Evolutionary conservation across 23 tunicate genomes (phyloP).

Genomic region (Styela plicata): DNA sequence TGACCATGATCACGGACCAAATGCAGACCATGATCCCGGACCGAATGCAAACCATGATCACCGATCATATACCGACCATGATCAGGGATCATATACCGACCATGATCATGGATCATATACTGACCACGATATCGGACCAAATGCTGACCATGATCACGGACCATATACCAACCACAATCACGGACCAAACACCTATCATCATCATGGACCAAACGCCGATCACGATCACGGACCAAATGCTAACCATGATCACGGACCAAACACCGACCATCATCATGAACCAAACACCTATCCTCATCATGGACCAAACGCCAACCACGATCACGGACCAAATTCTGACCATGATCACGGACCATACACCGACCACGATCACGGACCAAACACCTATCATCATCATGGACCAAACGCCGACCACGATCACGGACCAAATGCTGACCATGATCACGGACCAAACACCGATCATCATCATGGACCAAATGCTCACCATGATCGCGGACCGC

Average conservation of each 20-base stretch:
- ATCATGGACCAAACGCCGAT: background rate
- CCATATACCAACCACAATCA: background rate
- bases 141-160: background rate
- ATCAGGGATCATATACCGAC: background rate
- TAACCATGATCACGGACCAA: background rate
- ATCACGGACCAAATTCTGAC: background rate
- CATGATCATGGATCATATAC: background rate
- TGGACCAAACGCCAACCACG: background rate
- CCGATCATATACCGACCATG: background rate
- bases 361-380: background rate
- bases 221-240: background rate
- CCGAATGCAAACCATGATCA: background rate
- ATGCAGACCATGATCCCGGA: background rate
- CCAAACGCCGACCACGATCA: background rate
- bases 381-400: too few relatives aligned
- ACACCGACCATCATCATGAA: background rate
- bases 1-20: background rate
- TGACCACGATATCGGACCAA: background rate
- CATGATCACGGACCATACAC: background rate
- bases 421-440: background rate
- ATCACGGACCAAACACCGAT: background rate
- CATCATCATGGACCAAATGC: background rate
- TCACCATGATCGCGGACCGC: background rate
- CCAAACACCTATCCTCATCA: too few relatives aligned
- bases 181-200: too few relatives aligned